These are phyloP conservation scores for Pristionchus japonicus DNA, from an alignment of 2,888 invertebrate species.

Conservation along the genomic window DNA sequence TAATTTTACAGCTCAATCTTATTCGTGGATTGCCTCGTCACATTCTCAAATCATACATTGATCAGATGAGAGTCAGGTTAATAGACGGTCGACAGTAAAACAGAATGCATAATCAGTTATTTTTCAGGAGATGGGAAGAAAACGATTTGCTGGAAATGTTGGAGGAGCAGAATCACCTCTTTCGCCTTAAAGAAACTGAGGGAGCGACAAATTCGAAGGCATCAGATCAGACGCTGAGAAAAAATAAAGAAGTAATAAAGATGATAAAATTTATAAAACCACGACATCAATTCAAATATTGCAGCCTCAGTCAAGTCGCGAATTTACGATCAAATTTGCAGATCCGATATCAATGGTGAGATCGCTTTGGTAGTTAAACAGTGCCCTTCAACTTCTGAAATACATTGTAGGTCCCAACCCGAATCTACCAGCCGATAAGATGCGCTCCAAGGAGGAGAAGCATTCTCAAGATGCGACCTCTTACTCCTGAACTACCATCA, in stretches of 20 bases:
- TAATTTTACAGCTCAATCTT: slow-evolving; percentile 30
- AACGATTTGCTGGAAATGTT: not conserved
- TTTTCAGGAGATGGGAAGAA: not conserved
- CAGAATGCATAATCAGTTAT: not conserved
- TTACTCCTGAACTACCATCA: not conserved
- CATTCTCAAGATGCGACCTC: slow-evolving; percentile 2
- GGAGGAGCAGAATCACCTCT: slow-evolving; percentile 16
- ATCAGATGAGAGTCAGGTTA: slow-evolving; percentile 9
- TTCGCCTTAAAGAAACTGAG: not conserved
- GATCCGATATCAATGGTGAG: slow-evolving; percentile 11
- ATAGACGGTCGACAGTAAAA: too few relatives aligned
- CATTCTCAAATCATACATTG: slow-evolving; percentile 33
- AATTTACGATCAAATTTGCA: not conserved
- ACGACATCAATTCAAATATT: not conserved
- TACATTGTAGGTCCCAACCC: not conserved
- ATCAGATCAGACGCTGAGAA: not conserved
- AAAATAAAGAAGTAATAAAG: not conserved
- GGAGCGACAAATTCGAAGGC: not conserved
- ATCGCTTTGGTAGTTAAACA: not conserved
- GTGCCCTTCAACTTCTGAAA: not conserved
- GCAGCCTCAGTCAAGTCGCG: not conserved
- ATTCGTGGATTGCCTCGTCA: slow-evolving; percentile 26
- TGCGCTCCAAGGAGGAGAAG: not conserved
- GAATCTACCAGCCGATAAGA: slow-evolving; percentile 11
- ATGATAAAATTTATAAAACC: not conserved